Conservation (phyloP, 2,113 vertebrate genomes). For the Cisticola juncidis region DNA sequence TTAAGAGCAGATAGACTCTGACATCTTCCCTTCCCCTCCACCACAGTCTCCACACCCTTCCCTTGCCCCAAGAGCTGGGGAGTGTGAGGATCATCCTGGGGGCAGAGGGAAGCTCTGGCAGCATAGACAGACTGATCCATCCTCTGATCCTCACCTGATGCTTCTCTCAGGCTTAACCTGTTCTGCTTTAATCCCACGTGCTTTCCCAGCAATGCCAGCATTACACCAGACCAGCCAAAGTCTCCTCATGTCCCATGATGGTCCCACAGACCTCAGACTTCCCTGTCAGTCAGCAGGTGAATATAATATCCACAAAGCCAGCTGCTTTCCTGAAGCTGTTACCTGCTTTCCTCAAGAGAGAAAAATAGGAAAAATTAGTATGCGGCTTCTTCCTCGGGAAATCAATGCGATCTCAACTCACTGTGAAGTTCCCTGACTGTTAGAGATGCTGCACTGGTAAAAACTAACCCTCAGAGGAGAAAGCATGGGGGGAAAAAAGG, state of each 20-base stretch:
- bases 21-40: not conserved
- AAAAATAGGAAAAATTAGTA: slow-evolving; percentile 9
- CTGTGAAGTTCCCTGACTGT: slow-evolving; percentile 38
- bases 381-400: not conserved
- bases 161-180: not conserved
- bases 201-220: not conserved
- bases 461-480: slow-evolving; percentile 6
- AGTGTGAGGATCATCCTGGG: not conserved
- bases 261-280: not conserved
- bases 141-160: not conserved
- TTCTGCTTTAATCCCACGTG: accelerated
- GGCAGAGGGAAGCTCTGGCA: not conserved
- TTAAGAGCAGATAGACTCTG: not conserved
- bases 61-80: not conserved
- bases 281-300: not conserved
- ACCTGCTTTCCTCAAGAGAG: not conserved
- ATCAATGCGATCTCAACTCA: slow-evolving; percentile 14
- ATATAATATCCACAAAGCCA: not conserved
- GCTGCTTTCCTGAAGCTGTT: not conserved
- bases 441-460: slow-evolving; percentile 24
- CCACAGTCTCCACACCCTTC: not conserved
- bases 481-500: not conserved
- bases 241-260: not conserved
- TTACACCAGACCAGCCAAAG: not conserved
- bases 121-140: not conserved